Conservation (phyloP, 1,140 invertebrate genomes). For the Brachionus asplanchnoidis region DNA sequence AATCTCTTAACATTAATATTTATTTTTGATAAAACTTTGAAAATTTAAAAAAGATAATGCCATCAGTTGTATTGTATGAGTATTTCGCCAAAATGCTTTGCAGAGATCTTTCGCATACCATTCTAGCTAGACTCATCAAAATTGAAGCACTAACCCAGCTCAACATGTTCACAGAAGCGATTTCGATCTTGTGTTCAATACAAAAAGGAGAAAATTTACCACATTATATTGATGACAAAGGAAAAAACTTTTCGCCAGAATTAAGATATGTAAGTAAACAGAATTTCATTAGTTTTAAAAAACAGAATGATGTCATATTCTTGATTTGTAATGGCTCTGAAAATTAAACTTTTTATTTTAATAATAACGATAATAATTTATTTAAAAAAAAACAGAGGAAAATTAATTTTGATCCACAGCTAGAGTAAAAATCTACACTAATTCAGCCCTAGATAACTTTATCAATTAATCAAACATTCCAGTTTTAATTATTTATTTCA, state of each 20-base stretch:
- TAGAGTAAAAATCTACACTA: too few relatives aligned
- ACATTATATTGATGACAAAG: slow-evolving; percentile 52
- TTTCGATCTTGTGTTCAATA: slow-evolving; percentile 49
- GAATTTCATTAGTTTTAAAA: slow-evolving; percentile 44
- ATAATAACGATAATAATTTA: too few relatives aligned
- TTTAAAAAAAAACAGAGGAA: too few relatives aligned
- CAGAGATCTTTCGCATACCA: slow-evolving; percentile 52
- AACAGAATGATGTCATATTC: too few relatives aligned
- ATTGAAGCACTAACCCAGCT: slow-evolving; percentile 52
- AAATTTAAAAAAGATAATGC: slow-evolving; percentile 49
- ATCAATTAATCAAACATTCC: too few relatives aligned
- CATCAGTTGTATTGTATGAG: slow-evolving; percentile 51
- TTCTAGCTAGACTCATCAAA: slow-evolving; percentile 48
- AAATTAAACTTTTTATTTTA: too few relatives aligned
- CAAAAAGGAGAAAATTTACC: slow-evolving; percentile 54
- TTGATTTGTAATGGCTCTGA: too few relatives aligned
- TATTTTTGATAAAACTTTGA: too few relatives aligned
- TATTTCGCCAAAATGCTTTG: slow-evolving; percentile 54
- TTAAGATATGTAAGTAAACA: slow-evolving; percentile 48
- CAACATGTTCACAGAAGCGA: slow-evolving; percentile 50
- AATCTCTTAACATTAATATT: neutral
- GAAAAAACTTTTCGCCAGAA: slow-evolving; percentile 40
- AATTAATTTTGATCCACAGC: too few relatives aligned
- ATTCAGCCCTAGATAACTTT: too few relatives aligned
- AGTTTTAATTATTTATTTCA: too few relatives aligned